These are phyloP conservation scores for Leucopsar rothschildi DNA, from an alignment of 2,113 vertebrate genomes.

Conservation along the genomic window DNA sequence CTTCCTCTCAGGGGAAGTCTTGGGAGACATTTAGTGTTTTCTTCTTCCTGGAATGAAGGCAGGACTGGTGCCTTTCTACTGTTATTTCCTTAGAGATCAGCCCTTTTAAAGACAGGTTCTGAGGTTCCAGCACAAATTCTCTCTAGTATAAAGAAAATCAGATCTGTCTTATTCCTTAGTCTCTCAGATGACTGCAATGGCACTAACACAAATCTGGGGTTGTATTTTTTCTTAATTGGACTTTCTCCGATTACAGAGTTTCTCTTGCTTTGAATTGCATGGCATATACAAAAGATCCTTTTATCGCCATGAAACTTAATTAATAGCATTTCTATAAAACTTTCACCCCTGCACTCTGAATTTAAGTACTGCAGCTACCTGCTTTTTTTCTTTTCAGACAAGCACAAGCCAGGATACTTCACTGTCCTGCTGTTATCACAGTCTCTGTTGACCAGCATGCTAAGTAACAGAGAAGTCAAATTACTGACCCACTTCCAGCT, in stretches of 20 bases:
- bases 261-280: neutral
- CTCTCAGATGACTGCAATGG: neutral
- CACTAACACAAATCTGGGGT: neutral
- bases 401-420: neutral
- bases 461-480: neutral
- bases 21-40: neutral
- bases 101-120: neutral
- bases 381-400: neutral
- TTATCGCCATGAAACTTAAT: slow-evolving; percentile 32
- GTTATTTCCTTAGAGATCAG: neutral
- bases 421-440: neutral
- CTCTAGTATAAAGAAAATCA: neutral
- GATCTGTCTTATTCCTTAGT: neutral
- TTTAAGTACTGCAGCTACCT: neutral
- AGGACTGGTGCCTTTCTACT: neutral
- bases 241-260: neutral
- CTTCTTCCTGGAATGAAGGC: neutral
- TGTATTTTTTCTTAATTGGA: neutral
- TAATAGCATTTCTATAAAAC: slow-evolving; percentile 26
- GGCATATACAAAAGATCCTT: neutral
- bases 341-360: neutral
- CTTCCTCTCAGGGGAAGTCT: neutral
- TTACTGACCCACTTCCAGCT: neutral
- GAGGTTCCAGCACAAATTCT: neutral
- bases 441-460: neutral